Evolutionary conservation across 2,888 invertebrate species (phyloP).

Genomic region (Proisotoma minuta): DNA sequence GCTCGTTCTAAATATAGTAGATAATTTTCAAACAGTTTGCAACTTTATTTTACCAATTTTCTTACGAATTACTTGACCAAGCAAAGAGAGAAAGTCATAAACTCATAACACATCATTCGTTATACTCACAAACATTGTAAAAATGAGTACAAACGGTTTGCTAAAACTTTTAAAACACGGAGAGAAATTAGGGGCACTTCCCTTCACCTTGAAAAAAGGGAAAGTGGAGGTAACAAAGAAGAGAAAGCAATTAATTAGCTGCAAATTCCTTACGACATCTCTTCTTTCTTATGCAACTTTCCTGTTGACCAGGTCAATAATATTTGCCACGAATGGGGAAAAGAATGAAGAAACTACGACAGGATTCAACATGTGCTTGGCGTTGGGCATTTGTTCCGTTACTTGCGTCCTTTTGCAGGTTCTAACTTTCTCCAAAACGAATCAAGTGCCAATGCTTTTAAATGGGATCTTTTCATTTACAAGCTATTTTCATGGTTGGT

Average conservation of each 20-base stretch:
- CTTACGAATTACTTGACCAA: too few species aligned
- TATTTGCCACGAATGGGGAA: not conserved
- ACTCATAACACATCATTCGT: too few species aligned
- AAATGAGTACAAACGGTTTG: not conserved
- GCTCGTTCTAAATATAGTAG: too few species aligned
- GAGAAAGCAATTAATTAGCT: not conserved
- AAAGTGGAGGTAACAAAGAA: not conserved
- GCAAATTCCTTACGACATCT: not conserved
- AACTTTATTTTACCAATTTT: too few species aligned
- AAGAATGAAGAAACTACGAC: not conserved
- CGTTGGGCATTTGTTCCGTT: not conserved
- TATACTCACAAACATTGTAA: too few species aligned
- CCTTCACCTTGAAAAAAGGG: not conserved
- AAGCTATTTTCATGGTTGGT: not conserved
- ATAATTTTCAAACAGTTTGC: too few species aligned
- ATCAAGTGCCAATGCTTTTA: not conserved
- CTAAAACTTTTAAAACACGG: not conserved
- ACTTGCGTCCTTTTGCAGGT: not conserved
- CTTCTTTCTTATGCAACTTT: not conserved
- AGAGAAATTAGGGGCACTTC: not conserved
- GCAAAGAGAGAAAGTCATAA: too few species aligned
- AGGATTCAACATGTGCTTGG: not conserved
- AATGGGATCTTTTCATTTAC: not conserved
- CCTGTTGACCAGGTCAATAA: not conserved
- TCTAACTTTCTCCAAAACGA: not conserved